Conservation (phyloP, 1,140 invertebrate species). For the Caenorhabditis remanei region DNA sequence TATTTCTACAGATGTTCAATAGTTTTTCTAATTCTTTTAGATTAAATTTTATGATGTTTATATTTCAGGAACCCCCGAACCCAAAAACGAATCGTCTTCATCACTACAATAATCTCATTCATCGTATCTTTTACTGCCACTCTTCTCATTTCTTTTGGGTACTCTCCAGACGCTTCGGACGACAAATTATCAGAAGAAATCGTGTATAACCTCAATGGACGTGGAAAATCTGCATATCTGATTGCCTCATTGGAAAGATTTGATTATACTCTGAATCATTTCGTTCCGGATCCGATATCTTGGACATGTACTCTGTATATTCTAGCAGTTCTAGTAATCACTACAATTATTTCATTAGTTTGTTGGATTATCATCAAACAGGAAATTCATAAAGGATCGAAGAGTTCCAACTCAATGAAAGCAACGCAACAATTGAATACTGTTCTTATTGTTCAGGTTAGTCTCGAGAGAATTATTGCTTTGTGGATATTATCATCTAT, state of each 20-base stretch:
- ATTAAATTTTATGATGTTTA: no score
- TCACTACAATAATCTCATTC: background rate
- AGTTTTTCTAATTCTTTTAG: no score
- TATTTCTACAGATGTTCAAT: background rate
- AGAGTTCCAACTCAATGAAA: slow-evolving; percentile 10
- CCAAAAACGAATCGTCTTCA: background rate
- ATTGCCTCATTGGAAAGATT: slow-evolving; percentile 13
- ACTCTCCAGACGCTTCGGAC: background rate
- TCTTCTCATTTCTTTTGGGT: background rate
- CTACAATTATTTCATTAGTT: background rate
- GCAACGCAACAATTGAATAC: slow-evolving; percentile 7
- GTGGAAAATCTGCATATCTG: slow-evolving; percentile 14
- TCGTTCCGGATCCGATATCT: background rate
- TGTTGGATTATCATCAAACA: background rate
- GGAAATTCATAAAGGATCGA: background rate
- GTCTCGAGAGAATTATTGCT: background rate
- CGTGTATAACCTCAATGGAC: slow-evolving; percentile 6
- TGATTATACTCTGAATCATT: background rate
- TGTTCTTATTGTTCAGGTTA: slow-evolving; percentile 17
- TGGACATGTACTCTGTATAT: slow-evolving; percentile 26
- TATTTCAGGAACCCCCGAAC: background rate
- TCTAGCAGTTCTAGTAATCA: background rate
- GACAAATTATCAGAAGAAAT: slow-evolving; percentile 13
- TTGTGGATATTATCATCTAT: no score
- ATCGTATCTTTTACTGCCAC: background rate